Base-by-base conservation (phyloP, 2,888 invertebrate species). In the Deilephila porcellus region DNA sequence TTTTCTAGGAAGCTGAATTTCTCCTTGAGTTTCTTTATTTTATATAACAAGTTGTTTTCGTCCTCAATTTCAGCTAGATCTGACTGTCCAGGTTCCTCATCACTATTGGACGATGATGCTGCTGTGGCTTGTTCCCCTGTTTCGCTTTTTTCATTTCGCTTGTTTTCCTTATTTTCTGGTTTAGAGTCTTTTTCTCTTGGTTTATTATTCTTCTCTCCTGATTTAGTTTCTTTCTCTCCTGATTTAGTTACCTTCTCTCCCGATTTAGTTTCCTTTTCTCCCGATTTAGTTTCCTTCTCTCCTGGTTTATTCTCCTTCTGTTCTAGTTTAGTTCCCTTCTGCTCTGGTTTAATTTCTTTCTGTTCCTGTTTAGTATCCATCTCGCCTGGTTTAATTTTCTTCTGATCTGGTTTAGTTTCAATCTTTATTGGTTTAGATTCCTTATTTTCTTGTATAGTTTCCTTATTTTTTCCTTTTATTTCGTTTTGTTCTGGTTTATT, bases 11-110 rank as follows among this genome's bases (percentile, higher is more conserved):
- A 73, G 62, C 62, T 71, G 19, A 93, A 85, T 81, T 93, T 94
- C 19, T 94, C 92, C 83, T 83, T 87, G 73, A 94, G 84, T 80
- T 86, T 88, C 80, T 86, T 92, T 75, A 93, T 87, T 62, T 87
- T 76, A 75, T 79, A 86, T 73, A 89, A 93, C 78, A 94, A 91
- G 82, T 88, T 87, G 82, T 78, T 89, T 86, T 93, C 93, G 75
- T 83, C 88, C 77, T 91, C 93, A 25, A 85, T 85, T 80, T 91
- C 85, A 85, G 91, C 91, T 72, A 88, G 84, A 25, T 85, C 82
- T 72, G 63, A 52, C 25, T 67, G 56, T 25, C 6, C 20, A 52
- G 25, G 25, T 7, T 52, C 20, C 4, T 45, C 64, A 1, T 67
- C 4, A 45, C 37, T 67, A 5, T 45, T 67, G 5, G 45, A 45